phyloP scores from a whole-genome alignment of 2,888 invertebrate genomes.

The Chrysina gloriosa region DNA sequence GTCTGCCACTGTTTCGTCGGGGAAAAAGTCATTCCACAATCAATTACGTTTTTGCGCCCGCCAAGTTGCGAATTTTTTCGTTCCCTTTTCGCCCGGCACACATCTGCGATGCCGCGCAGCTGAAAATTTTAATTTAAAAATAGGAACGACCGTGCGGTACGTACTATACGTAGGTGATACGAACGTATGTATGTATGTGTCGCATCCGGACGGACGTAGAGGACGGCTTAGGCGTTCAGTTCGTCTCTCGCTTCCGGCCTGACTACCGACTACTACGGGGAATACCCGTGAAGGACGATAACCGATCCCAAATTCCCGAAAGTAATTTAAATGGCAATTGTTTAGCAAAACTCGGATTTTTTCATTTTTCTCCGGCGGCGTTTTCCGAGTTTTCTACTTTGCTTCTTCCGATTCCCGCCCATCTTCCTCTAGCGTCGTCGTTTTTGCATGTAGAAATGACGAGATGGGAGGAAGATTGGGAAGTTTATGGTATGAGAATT shows the following conservation, averaged over 20 bases:
- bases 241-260: constrained; percentile 1
- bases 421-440: neutral
- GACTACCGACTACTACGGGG: too few species aligned
- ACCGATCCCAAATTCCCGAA: constrained; percentile 51
- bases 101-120: constrained; percentile 26
- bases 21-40: constrained; percentile 30
- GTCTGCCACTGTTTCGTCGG: too few species aligned
- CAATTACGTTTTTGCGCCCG: constrained; percentile 30
- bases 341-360: constrained; percentile 51
- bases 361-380: constrained; percentile 25
- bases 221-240: constrained; percentile 20
- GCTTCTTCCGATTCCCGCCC: neutral
- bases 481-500: too few species aligned
- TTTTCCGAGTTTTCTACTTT: neutral
- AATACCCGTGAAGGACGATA: constrained; percentile 48
- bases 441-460: too few species aligned
- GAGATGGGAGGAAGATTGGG: too few species aligned
- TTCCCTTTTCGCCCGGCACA: constrained; percentile 3
- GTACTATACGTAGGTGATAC: neutral
- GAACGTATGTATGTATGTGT: constrained; percentile 3
- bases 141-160: constrained; percentile 16
- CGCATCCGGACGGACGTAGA: neutral
- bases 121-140: constrained; percentile 38
- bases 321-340: constrained; percentile 56
- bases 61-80: constrained; percentile 18